Conservation (phyloP, 2,888 invertebrate species). For the Clostera curtula region DNA sequence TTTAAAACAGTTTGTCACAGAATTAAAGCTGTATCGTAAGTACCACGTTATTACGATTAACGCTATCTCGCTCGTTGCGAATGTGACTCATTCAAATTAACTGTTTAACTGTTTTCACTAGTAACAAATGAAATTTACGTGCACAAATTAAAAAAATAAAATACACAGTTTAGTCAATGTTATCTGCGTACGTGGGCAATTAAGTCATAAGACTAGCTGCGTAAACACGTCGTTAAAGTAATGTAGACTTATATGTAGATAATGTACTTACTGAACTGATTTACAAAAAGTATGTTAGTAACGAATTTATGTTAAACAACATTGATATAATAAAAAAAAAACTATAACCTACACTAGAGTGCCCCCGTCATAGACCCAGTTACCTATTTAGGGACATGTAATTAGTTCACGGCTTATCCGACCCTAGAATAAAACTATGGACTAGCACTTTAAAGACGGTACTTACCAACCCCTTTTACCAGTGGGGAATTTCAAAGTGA, state of each 20-base stretch:
- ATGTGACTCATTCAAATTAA: slow-evolving; percentile 27
- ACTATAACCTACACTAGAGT: no score
- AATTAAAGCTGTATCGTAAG: slow-evolving; percentile 18
- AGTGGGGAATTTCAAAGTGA: no score
- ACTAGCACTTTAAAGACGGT: no score
- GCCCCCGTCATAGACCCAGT: no score
- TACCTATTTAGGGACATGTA: no score
- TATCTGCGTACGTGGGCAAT: slow-evolving; percentile 12
- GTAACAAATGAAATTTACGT: slow-evolving; percentile 14
- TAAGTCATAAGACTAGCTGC: slow-evolving; percentile 2
- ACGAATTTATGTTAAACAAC: no score
- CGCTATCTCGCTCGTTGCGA: slow-evolving; percentile 19
- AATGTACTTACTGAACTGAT: no score
- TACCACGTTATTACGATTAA: slow-evolving; percentile 20
- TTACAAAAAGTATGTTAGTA: no score
- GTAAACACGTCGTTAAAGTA: not conserved
- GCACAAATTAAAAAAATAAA: slow-evolving; percentile 11
- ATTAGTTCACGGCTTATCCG: no score
- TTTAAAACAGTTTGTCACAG: slow-evolving; percentile 25
- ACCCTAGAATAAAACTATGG: no score
- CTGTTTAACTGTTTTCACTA: slow-evolving; percentile 14
- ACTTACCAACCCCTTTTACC: no score
- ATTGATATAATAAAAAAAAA: no score
- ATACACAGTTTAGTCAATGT: slow-evolving; percentile 6
- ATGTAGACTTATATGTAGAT: slow-evolving; percentile 2